Evolutionary conservation across 2,888 invertebrate genomes (phyloP), one percentile per base, ranked within the genome.

Genomic region (Belgica antarctica): DNA sequence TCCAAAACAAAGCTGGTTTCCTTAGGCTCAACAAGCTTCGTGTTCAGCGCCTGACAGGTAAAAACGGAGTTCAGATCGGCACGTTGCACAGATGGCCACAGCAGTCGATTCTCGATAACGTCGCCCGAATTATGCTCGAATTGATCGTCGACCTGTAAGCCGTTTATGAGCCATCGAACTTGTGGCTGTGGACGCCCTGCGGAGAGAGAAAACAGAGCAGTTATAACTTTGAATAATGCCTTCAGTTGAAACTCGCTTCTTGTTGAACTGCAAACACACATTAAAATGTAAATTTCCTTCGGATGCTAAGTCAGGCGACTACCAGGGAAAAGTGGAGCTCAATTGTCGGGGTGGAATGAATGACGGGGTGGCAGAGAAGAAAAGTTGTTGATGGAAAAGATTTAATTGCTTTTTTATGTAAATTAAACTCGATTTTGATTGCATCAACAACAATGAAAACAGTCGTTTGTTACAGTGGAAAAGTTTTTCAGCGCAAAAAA

Each of bases 11-110:
- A 83, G 1, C 86, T 84, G 0, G 87, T 83, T 76, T 87, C 87
- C 76, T 85, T 86, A 0, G 89, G 87, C 73, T 88, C 86, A 15
- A 88, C 87, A 46, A 90, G 83, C 73, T 85, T 84, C 27, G 90
- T 90, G 80, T 92, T 92, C 74, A 86, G 83, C 1, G 91, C 90
- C 77, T 89, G 88, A 76, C 91, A 92, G 17, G 89, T 90, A 80
- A 90, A 90, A 72, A 89, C 86, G 1, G 89, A 86, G 71, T 89
- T 88, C 74, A 91, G 84, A 80, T 90, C 88, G 1, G 86, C 84
- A 71, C 91, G 82, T 22, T 85, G 82, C 68, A 89, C 83, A n/a
- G 86, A 83, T 22, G 85, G 85, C 85, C 89, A 85, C 52, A 84
- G 81, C 72, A 86, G 82, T 73, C 87, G 82, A 80, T 90, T 90